Evolutionary conservation across 2,797 vertebrate genomes (phyloP), one percentile per base, ranked within the genome.

Genomic region (Jordanella pulchra): DNA sequence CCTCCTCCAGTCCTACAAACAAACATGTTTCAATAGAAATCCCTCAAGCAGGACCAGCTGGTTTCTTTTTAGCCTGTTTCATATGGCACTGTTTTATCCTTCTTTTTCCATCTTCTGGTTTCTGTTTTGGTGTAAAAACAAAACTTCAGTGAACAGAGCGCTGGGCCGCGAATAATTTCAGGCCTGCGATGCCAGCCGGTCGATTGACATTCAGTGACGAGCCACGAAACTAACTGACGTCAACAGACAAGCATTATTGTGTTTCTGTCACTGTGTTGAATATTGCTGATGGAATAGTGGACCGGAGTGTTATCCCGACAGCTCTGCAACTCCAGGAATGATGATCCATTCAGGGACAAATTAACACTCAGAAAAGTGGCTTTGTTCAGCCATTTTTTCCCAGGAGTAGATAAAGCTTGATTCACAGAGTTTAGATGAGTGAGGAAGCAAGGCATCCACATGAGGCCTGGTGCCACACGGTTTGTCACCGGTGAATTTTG

Each of bases 211-310:
- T 77, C 84, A 78, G 78, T 74, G 73, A 84, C 85, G 68, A 44
- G 73, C 84, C 78, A 79, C 80, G 78, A 90, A 91, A 86, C 89
- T 90, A 75, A 81, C 80, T 90, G 86, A 92, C 89, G 86, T 93
- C 89, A 94, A 73, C 69, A 83, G 77, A 76, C 67, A 42, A 80
- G 82, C 77, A 77, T 77, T 80, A 86, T 76, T 83, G 78, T 71
- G 81, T 78, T 72, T 83, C 69, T 83, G 78, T 84, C 78, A 87
- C 81, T 79, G 65, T 77, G 67, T 61, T 51, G 68, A 82, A 76
- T 80, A 80, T 86, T 51, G n/a, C 66, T 72, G 81, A 78, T 64
- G 11, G 78, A 81, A 83, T 82, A 90, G 79, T 55, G 74, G 75
- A 76, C 44, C 35, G 65, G 39, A 72, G 77, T 89, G 81, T 83